Evolutionary conservation across 2,888 invertebrate species (phyloP).

Genomic region (Lepas anatifera): DNA sequence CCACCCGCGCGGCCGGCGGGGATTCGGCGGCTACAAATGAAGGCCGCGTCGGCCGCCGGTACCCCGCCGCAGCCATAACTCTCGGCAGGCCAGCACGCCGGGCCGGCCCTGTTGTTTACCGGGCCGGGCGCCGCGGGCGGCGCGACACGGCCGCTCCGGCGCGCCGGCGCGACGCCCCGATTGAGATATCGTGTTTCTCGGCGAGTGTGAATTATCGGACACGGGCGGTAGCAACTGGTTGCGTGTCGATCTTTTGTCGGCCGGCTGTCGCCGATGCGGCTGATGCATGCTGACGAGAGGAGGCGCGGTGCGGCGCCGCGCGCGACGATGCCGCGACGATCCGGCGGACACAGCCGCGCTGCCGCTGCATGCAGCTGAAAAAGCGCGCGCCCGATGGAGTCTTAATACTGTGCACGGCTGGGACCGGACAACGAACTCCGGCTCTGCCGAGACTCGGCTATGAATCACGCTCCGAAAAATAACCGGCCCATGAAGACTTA

Average conservation of each 20-base stretch:
- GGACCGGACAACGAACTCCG: conserved; percentile 7
- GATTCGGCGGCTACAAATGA: background rate
- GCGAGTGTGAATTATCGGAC: background rate
- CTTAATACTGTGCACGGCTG: background rate
- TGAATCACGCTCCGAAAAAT: conserved; percentile 10
- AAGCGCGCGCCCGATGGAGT: background rate
- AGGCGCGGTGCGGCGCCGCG: background rate
- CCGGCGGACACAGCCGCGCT: no score
- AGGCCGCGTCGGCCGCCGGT: background rate
- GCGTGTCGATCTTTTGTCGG: conserved; percentile 1
- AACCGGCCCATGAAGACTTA: conserved; percentile 13
- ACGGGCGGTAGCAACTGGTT: conserved; percentile 7
- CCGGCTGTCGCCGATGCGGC: background rate
- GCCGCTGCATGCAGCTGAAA: background rate
- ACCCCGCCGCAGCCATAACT: background rate
- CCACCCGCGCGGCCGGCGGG: background rate
- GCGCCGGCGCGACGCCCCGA: background rate
- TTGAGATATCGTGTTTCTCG: conserved; percentile 12
- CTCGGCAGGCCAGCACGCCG: background rate
- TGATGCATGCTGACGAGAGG: background rate
- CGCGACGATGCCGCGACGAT: background rate
- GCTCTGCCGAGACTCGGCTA: background rate
- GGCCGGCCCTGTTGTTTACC: conserved; percentile 4
- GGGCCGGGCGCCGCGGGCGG: background rate
- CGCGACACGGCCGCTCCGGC: no score